Percentiles rank a stretch among this genome's conserved stretches.
These are phyloP conservation scores for Neodon shergylaensis DNA, from an alignment of 2,113 vertebrate species.

Conservation along the genomic window DNA sequence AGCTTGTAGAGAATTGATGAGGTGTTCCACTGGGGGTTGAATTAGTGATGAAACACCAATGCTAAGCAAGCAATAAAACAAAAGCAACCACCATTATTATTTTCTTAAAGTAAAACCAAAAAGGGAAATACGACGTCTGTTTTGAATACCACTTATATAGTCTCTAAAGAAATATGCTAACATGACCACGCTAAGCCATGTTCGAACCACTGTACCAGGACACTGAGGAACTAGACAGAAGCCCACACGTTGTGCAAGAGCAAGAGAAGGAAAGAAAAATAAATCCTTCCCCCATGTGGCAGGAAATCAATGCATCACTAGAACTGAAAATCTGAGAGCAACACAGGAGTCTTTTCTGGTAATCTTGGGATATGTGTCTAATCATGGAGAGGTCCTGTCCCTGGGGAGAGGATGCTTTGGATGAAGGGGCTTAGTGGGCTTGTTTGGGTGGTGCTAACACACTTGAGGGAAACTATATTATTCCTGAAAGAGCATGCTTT, in stretches of 20 bases:
- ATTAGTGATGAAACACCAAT: too few species aligned
- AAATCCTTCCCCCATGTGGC: background rate
- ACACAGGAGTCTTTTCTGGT: background rate
- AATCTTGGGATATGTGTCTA: slow-evolving; percentile 8
- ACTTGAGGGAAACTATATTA: background rate
- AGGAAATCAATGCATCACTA: background rate
- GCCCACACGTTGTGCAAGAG: background rate
- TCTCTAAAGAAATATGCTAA: background rate
- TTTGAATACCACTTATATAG: background rate
- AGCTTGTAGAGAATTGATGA: too few species aligned
- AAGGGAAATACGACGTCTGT: background rate
- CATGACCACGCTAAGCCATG: background rate
- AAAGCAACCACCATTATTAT: background rate
- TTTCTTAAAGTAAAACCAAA: slow-evolving; percentile 15
- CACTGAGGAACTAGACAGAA: background rate
- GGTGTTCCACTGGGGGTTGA: too few species aligned
- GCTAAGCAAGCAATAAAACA: background rate
- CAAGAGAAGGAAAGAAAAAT: background rate
- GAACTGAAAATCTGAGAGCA: background rate
- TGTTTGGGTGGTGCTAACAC: background rate
- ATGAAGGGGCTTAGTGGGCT: background rate
- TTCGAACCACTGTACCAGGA: background rate
- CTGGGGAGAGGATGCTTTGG: background rate
- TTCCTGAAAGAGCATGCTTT: background rate
- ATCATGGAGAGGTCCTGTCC: background rate